Evolutionary conservation across 2,113 vertebrate species (phyloP), one percentile per base, ranked within the genome.

Genomic region (Corynorhinus townsendii): DNA sequence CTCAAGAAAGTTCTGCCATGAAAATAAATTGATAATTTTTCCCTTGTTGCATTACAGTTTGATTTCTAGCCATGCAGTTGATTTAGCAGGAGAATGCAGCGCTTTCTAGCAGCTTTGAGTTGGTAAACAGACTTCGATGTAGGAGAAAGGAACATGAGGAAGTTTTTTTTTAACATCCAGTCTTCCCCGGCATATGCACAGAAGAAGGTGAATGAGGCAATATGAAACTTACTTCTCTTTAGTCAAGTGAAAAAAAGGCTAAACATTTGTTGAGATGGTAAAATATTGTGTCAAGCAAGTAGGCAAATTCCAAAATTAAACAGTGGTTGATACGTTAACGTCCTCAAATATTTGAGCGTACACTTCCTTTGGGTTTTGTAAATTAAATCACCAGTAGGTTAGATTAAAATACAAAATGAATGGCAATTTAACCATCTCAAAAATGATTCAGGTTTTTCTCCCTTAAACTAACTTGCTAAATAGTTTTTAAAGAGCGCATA

Each of bases 1-100:
- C 98, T 98, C 97, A 97, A 95, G 92, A 96, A 94, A 98, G 96
- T 98, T 98, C 98, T 98, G 98, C 98, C 98, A 98, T 91, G 95
- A 98, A 98, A 98, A 98, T 98, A 98, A 98, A 97, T 98, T 97
- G 98, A 97, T 98, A 97, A 98, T 96, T 98, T 97, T 95, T 97
- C 93, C 40, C 68, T 97, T 97, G 93, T 97, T 98, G 96, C 47
- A 96, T 98, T 97, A 90, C 94, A 97, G 96, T 97, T 96, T 98
- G 97, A 95, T 97, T 97, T 97, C 98, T 90, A 94, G n/a, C 97
- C 96, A 97, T 96, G 94, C 97, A 96, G 93, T 96, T 98, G 96
- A 98, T 97, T 97, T 98, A 97, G 90, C 33, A 73, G 96, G 96
- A 98, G 95, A 95, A 96, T 82, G 85, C 88, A 54, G 90, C 84